Evolutionary conservation across 2,797 vertebrate genomes (phyloP).

Genomic region (Falco naumanni): DNA sequence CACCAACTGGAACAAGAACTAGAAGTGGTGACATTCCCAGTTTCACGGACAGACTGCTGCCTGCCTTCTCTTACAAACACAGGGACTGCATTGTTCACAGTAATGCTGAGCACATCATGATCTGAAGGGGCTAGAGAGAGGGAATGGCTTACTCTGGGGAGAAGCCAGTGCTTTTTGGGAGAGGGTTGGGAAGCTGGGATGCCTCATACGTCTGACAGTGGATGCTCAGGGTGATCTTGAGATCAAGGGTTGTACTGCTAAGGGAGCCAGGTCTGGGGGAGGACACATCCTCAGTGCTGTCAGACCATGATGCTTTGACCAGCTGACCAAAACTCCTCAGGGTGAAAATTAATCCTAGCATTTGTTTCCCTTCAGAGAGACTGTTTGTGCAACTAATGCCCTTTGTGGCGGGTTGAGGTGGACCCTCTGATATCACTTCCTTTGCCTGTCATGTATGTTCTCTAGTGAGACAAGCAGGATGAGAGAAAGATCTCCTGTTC

Average conservation of each 20-base stretch:
- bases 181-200: background rate
- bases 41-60: background rate
- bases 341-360: background rate
- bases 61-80: background rate
- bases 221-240: background rate
- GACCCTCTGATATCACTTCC: background rate
- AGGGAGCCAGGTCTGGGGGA: background rate
- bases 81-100: background rate
- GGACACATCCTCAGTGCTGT: background rate
- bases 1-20: background rate
- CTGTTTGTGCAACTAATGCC: background rate
- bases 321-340: background rate
- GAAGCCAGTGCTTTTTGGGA: background rate
- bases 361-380: background rate
- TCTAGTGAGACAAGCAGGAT: background rate
- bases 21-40: background rate
- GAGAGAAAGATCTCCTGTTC: constrained; percentile 40
- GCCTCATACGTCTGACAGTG: background rate
- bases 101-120: accelerated
- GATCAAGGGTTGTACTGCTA: background rate
- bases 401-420: background rate
- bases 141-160: background rate
- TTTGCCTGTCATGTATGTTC: constrained; percentile 8
- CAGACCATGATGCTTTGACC: background rate
- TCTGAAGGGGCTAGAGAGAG: background rate